Evolutionary conservation across 2,888 invertebrate species (phyloP), one percentile per base, ranked within the genome.

Genomic region (Stramonita haemastoma): DNA sequence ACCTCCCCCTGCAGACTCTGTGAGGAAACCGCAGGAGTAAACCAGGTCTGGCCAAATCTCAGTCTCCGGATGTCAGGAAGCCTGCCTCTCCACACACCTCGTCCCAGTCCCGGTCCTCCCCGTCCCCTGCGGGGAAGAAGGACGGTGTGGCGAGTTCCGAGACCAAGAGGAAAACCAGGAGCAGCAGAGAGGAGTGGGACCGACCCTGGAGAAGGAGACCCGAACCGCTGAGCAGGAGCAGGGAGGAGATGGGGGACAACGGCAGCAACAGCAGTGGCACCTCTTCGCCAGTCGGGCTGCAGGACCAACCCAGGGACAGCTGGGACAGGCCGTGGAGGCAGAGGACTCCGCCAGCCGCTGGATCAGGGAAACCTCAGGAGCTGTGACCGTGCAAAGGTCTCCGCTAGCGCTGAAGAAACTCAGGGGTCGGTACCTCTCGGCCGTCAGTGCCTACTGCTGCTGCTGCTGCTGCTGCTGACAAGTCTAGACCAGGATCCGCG

Each of bases 1-100:
- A 32, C 89, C 91, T 60, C 93, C 93, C 19, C 92, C 93, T 32
- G 73, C 87, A 19, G 91, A 91, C 11, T 83, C 90, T 4, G 29
- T 83, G 56, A 90, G 91, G 13, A 89, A 89, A 19, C 90, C 77
- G 56, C 89, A 34, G 87, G 87, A 84, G 86, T 90, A 17, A 29
- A 46, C 26, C 46, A 46, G 36, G 77, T 34, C 22, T 26, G 8
- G 11, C 26, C 26, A 29, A 13, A 22, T 36, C 81, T 6, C 46
- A 83, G 34, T 34, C 79, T 22, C 79, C 79, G 34, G 17, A 8
- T 5, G 15, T 32, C 13, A 15, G 79, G 26, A 36, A 83, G 22
- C 36, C 81, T 11, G 22, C 46, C 5, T 83, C 81, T 46, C 81
- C 81, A 36, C 81, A 83, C 26, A 36, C 29, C 22, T 36, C 22